Conservation (phyloP, 2,888 invertebrate species). For the Drosophila sordidula region DNA sequence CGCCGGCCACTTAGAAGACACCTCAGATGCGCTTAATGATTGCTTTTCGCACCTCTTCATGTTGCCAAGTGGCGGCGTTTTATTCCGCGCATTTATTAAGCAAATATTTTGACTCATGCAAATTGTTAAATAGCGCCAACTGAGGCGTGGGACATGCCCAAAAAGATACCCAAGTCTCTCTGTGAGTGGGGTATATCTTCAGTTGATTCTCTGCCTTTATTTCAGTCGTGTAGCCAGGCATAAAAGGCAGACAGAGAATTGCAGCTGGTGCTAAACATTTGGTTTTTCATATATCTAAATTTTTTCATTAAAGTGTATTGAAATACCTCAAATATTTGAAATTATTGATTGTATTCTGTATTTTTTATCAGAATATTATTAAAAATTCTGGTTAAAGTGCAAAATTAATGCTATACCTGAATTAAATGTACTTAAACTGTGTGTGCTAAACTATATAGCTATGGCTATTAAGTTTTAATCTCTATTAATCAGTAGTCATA, state of each 20-base stretch:
- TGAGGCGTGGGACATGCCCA: constrained; percentile 20
- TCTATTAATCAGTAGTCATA: too few relatives aligned
- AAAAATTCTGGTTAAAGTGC: too few relatives aligned
- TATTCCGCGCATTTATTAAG: constrained; percentile 55
- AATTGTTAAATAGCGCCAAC: constrained; percentile 33
- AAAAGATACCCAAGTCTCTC: constrained; percentile 9
- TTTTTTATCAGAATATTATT: too few relatives aligned
- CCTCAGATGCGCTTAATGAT: constrained; percentile 61
- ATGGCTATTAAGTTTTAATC: too few relatives aligned
- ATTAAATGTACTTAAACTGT: too few relatives aligned
- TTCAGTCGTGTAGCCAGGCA: background rate
- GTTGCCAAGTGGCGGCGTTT: constrained; percentile 25
- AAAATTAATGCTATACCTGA: too few relatives aligned
- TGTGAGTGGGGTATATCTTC: background rate
- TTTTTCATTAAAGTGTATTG: too few relatives aligned
- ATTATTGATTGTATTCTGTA: too few relatives aligned
- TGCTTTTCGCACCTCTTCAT: constrained; percentile 78
- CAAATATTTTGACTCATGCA: constrained; percentile 76
- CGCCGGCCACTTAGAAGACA: constrained; percentile 1
- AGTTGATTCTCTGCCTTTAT: background rate
- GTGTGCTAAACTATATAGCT: too few relatives aligned
- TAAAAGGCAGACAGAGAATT: constrained; percentile 36
- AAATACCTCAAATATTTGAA: too few relatives aligned
- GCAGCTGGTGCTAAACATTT: constrained; percentile 3
- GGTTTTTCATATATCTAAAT: too few relatives aligned